phyloP scores from a whole-genome alignment of 1,140 invertebrate species.

The Drosophila bifasciata region DNA sequence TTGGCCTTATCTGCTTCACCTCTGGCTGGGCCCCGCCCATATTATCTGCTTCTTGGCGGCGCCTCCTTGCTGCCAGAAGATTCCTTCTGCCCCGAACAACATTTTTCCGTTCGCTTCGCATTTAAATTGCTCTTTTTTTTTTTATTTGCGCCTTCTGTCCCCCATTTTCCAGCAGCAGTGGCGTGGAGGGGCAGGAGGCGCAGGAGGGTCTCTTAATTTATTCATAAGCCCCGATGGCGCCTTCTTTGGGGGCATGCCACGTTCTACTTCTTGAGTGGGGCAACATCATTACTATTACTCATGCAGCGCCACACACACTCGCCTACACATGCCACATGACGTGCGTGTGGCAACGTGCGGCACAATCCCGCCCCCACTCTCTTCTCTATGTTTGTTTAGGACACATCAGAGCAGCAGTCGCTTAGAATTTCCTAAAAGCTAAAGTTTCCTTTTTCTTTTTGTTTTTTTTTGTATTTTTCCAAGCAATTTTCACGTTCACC shows the following conservation, averaged over 20 bases:
- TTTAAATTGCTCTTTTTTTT: conserved; percentile 76
- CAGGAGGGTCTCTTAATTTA: conserved; percentile 82
- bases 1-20: conserved; percentile 47
- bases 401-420: conserved; percentile 51
- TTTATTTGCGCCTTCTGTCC: conserved; percentile 67
- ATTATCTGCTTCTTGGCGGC: conserved; percentile 15
- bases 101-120: conserved; percentile 41
- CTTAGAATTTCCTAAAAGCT: conserved; percentile 52
- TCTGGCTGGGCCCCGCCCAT: too few relatives aligned
- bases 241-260: conserved; percentile 3
- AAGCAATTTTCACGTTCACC: conserved; percentile 56
- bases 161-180: conserved; percentile 33
- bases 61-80: conserved; percentile 1
- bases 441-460: conserved; percentile 41
- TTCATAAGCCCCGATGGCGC: conserved; percentile 74
- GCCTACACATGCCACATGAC: conserved; percentile 35
- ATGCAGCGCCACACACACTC: conserved; percentile 53
- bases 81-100: conserved; percentile 2
- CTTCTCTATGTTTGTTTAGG: conserved; percentile 69
- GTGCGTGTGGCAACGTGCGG: conserved; percentile 70
- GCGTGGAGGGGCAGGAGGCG: conserved; percentile 8
- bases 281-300: conserved; percentile 82
- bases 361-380: conserved; percentile 1
- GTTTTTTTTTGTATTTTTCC: conserved; percentile 34
- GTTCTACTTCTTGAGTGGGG: conserved; percentile 67